Evolutionary conservation across 2,888 invertebrate species (phyloP).

Genomic region (Exephanes ischioxanthus): DNA sequence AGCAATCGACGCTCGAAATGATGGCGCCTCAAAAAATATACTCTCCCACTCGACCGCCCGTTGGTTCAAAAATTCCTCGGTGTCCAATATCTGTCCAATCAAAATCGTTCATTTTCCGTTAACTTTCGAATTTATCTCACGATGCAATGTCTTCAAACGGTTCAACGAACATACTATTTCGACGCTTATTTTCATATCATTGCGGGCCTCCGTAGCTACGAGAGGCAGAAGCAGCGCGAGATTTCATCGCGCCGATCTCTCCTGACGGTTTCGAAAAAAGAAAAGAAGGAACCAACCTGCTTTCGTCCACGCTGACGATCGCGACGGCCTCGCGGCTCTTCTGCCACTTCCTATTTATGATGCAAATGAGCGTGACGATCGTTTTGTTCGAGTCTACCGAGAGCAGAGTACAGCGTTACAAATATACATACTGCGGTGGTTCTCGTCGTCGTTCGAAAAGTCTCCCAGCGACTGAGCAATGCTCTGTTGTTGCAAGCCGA

Average conservation of each 20-base stretch:
- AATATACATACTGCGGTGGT: constrained; percentile 21
- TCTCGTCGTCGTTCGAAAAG: constrained; percentile 25
- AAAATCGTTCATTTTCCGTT: neutral
- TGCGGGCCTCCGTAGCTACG: neutral
- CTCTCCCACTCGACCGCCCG: neutral
- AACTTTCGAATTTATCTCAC: neutral
- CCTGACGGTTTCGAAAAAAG: neutral
- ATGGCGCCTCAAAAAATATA: constrained; percentile 8
- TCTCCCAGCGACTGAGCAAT: constrained; percentile 57
- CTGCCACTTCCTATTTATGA: neutral
- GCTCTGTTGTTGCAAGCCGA: constrained; percentile 8
- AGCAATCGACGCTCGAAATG: neutral
- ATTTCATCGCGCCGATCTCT: neutral
- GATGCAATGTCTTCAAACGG: neutral
- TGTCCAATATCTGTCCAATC: neutral
- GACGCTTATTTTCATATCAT: neutral
- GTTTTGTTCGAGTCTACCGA: constrained; percentile 25
- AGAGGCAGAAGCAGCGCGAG: neutral
- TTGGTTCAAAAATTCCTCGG: neutral
- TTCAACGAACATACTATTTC: too few relatives aligned
- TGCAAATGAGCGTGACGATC: constrained; percentile 18
- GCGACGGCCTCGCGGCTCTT: constrained; percentile 10
- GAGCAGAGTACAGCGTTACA: constrained; percentile 29
- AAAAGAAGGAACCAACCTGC: neutral
- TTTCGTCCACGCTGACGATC: constrained; percentile 14